Conservation (phyloP, 2,113 vertebrate genomes). For the Arizona elegans region DNA sequence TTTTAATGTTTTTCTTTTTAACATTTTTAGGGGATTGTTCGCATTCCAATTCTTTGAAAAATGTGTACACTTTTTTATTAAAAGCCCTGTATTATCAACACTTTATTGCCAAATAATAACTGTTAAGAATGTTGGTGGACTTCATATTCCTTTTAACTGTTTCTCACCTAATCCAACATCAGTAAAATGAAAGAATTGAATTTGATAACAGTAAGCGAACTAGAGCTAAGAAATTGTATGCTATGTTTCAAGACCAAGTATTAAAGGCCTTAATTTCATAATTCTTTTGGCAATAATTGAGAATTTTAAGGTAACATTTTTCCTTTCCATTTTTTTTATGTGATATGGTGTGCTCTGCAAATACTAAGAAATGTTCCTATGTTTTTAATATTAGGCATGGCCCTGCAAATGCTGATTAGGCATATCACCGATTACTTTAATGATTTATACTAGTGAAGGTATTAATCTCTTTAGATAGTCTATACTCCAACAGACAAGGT, state of each 20-base stretch:
- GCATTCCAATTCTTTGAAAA: conserved; percentile 44
- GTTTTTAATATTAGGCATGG: neutral
- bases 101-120: neutral
- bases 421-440: neutral
- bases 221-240: neutral
- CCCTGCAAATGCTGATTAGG: neutral
- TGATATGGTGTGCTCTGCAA: neutral
- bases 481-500: neutral
- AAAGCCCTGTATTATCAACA: conserved; percentile 37
- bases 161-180: neutral
- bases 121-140: neutral
- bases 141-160: neutral
- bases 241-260: neutral
- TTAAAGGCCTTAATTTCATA: neutral
- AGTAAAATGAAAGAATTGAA: neutral
- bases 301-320: conserved; percentile 16
- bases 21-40: too few species aligned
- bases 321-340: neutral
- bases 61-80: conserved; percentile 33
- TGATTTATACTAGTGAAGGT: neutral
- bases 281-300: neutral
- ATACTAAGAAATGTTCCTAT: neutral
- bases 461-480: neutral
- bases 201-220: neutral
- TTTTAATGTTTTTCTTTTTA: too few species aligned